These are phyloP conservation scores for Aurelia aurita DNA, from an alignment of 30 jellyfish, hydroid and myxozoan species.

Conservation along the genomic window DNA sequence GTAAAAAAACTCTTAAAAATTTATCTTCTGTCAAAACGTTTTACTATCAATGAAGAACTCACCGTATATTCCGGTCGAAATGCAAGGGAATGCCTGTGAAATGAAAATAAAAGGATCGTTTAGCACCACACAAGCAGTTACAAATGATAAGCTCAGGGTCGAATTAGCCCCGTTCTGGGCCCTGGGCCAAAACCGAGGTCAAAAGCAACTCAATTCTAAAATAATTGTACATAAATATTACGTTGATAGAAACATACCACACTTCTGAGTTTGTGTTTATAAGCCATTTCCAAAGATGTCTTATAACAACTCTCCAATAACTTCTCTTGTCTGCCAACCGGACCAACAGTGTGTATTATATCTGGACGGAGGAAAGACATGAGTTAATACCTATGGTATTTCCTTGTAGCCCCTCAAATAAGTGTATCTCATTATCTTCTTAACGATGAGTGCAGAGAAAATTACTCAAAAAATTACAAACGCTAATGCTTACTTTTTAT, in stretches of 20 bases:
- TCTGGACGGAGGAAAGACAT: constrained; percentile 27
- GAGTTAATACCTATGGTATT: no score
- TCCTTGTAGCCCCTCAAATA: no score
- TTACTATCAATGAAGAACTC: constrained; percentile 12
- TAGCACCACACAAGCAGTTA: no score
- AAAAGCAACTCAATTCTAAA: background rate
- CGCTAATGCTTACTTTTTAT: no score
- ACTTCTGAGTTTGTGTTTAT: constrained; percentile 59
- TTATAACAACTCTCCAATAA: constrained; percentile 65
- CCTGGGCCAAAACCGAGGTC: background rate
- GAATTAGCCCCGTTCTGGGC: background rate
- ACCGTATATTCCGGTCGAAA: constrained; percentile 95
- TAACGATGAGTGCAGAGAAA: no score
- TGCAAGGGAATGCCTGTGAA: constrained; percentile 90
- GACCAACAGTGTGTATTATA: constrained; percentile 95
- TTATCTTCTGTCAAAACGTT: no score
- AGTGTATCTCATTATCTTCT: no score
- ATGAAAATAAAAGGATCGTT: background rate
- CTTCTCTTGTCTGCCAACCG: constrained; percentile 76
- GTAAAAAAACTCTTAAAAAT: no score
- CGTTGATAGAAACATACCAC: constrained; percentile 69
- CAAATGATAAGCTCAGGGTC: no score
- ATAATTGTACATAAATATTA: background rate
- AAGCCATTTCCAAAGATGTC: constrained; percentile 62
- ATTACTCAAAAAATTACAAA: no score